Evolutionary conservation across 2,888 invertebrate species (phyloP).

Genomic region (Drosophila antonietae): DNA sequence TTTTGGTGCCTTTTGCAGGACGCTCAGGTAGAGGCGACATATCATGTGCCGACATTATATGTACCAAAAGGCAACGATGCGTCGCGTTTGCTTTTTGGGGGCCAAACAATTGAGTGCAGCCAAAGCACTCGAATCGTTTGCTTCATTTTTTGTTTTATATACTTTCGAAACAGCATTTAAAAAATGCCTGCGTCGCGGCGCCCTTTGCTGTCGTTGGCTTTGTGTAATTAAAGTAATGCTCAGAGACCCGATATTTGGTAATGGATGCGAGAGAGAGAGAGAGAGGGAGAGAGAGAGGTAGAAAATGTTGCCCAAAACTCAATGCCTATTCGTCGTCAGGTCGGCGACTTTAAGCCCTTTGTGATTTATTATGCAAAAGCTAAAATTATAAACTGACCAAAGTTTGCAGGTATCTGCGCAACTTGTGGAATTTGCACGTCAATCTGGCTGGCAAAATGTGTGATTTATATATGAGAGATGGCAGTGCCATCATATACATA

Average conservation of each 20-base stretch:
- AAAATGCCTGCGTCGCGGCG: constrained; percentile 59
- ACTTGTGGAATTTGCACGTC: constrained; percentile 73
- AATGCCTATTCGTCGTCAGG: constrained; percentile 29
- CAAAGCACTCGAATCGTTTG: constrained; percentile 28
- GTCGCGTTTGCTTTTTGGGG: constrained; percentile 39
- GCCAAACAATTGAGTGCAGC: constrained; percentile 36
- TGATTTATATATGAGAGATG: constrained; percentile 73
- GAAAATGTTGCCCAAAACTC: constrained; percentile 36
- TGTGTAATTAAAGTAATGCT: constrained; percentile 76
- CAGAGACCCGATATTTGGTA: constrained; percentile 49
- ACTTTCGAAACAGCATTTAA: constrained; percentile 63
- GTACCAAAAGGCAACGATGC: constrained; percentile 68
- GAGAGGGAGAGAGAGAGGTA: constrained; percentile 10
- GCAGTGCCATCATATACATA: constrained; percentile 14
- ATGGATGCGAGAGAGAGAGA: not conserved
- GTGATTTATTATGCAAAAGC: constrained; percentile 82
- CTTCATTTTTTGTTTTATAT: not conserved
- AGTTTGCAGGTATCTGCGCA: constrained; percentile 12
- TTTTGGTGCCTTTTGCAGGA: constrained; percentile 23
- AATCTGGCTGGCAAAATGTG: constrained; percentile 68
- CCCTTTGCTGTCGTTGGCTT: constrained; percentile 32
- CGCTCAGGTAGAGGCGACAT: constrained; percentile 77
- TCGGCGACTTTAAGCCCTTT: constrained; percentile 54
- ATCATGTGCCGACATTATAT: constrained; percentile 72
- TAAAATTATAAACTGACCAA: constrained; percentile 51